phyloP scores from a whole-genome alignment of 2,797 vertebrate species.

The Cossypha dichroa region DNA sequence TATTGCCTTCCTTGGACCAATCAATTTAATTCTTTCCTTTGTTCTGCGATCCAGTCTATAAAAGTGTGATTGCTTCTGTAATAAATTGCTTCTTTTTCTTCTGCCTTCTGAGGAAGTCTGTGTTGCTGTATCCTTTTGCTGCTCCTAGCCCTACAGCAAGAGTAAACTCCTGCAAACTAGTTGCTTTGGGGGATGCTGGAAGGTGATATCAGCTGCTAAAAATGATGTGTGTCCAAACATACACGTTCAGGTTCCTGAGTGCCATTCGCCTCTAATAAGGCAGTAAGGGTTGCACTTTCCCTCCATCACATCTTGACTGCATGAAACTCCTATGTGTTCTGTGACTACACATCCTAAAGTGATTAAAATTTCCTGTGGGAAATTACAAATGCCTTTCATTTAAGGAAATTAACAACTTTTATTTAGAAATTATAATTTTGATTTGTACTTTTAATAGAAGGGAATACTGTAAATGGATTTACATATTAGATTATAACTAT shows the following conservation, averaged over 20 bases:
- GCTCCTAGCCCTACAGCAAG: too few species aligned
- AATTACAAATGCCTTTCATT: slow-evolving; percentile 28
- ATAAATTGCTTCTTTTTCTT: too few species aligned
- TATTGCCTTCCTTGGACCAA: too few species aligned
- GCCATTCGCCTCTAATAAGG: background rate
- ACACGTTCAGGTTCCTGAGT: background rate
- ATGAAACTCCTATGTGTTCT: background rate
- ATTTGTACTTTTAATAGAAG: slow-evolving; percentile 57
- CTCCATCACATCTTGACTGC: background rate
- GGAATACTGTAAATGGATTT: slow-evolving; percentile 41
- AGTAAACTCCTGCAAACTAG: background rate
- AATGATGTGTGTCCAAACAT: background rate
- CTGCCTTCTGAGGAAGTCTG: too few species aligned
- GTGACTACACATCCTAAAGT: background rate
- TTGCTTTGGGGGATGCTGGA: background rate
- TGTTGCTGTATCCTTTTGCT: too few species aligned
- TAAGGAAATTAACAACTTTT: slow-evolving; percentile 42
- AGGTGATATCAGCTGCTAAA: background rate
- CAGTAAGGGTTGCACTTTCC: background rate
- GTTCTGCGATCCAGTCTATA: too few species aligned
- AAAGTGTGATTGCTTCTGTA: too few species aligned
- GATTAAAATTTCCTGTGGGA: slow-evolving; percentile 46
- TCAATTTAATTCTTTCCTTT: too few species aligned
- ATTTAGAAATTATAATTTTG: slow-evolving; percentile 50
- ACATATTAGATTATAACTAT: slow-evolving; percentile 66